Evolutionary conservation across 1,140 invertebrate genomes (phyloP).

Genomic region (Eciton burchellii): DNA sequence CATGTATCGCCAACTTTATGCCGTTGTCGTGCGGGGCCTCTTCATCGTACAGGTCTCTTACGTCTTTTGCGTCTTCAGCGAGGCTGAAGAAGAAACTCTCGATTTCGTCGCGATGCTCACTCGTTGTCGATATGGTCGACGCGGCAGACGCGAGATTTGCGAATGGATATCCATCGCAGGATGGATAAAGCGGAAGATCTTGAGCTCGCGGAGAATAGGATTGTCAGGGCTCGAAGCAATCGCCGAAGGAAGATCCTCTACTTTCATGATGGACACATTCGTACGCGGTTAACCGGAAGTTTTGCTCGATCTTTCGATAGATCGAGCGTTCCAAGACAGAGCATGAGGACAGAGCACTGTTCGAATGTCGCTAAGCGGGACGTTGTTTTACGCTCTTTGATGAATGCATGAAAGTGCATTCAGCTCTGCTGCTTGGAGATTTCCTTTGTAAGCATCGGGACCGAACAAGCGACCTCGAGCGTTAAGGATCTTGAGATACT

Average conservation of each 20-base stretch:
- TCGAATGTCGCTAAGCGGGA: background rate
- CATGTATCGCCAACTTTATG: conserved; percentile 27
- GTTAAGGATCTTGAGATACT: too few relatives aligned
- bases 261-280: conserved; percentile 18
- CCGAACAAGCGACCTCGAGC: too few relatives aligned
- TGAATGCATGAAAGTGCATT: background rate
- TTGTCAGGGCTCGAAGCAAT: conserved; percentile 20
- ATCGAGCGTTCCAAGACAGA: background rate
- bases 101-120: conserved; percentile 39
- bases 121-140: conserved; percentile 6
- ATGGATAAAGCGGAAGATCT: conserved; percentile 33
- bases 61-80: conserved; percentile 9
- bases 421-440: background rate
- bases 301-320: conserved; percentile 10
- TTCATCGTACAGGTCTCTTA: conserved; percentile 28
- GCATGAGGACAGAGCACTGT: background rate
- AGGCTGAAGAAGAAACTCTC: conserved; percentile 17
- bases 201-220: conserved; percentile 17
- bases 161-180: conserved; percentile 33
- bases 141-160: conserved; percentile 34
- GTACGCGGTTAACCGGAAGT: background rate
- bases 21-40: conserved; percentile 6
- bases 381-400: background rate
- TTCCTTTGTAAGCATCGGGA: too few relatives aligned
- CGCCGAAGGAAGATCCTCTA: conserved; percentile 36